Percentiles rank a stretch among this genome's conserved stretches.
phyloP scores from a whole-genome alignment of 2,888 invertebrate genomes.

The Conchocele bisecta region DNA sequence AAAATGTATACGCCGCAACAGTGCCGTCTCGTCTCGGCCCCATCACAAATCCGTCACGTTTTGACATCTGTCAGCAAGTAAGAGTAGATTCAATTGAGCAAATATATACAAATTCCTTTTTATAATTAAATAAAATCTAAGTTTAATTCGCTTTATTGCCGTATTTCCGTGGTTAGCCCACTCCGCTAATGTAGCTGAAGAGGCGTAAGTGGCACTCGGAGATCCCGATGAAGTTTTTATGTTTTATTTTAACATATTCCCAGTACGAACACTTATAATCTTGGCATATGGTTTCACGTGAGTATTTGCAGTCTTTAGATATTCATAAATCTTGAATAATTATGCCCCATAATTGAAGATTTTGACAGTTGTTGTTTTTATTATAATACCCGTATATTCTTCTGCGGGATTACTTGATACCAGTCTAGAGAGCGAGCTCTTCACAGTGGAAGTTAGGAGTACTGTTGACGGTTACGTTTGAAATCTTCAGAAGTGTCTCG shows the following conservation, averaged over 20 bases:
- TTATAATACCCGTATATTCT: constrained; percentile 44
- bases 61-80: constrained; percentile 51
- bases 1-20: background rate
- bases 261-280: constrained; percentile 45
- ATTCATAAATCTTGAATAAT: constrained; percentile 63
- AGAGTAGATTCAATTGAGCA: constrained; percentile 39
- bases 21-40: background rate
- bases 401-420: constrained; percentile 55
- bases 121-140: constrained; percentile 57
- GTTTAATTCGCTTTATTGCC: constrained; percentile 49
- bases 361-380: constrained; percentile 63
- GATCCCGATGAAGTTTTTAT: constrained; percentile 54
- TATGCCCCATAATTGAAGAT: constrained; percentile 58
- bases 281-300: constrained; percentile 59
- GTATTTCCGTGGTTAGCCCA: background rate
- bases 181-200: constrained; percentile 5
- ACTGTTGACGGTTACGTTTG: constrained; percentile 58
- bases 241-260: constrained; percentile 52
- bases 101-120: constrained; percentile 47
- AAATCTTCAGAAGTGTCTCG: constrained; percentile 47
- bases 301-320: constrained; percentile 53
- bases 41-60: too few species aligned
- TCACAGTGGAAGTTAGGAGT: constrained; percentile 40
- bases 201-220: too few species aligned
- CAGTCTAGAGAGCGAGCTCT: constrained; percentile 53